Conservation (phyloP, 1,140 invertebrate genomes). For the Palaemon carinicauda region DNA sequence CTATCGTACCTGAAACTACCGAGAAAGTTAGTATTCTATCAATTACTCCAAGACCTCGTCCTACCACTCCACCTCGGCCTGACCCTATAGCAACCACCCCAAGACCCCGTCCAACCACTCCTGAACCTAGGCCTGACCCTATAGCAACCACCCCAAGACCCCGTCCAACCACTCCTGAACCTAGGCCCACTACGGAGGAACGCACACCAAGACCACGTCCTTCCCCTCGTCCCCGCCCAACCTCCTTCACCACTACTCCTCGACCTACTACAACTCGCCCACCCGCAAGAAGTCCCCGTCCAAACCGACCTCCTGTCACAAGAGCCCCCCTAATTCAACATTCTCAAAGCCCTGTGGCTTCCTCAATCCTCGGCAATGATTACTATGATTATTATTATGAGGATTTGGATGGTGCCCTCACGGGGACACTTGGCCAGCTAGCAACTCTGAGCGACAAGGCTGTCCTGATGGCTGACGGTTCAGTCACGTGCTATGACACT, state of each 20-base stretch:
- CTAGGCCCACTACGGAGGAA: too few relatives aligned
- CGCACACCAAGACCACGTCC: not conserved
- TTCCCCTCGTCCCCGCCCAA: not conserved
- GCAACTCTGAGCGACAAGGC: constrained; percentile 59
- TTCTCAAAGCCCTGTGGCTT: not conserved
- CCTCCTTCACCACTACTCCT: not conserved
- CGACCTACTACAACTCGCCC: not conserved
- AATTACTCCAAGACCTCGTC: not conserved
- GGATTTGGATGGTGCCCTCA: constrained; percentile 47
- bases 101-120: not conserved
- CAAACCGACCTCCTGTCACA: constrained; percentile 8
- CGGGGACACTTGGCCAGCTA: constrained; percentile 61
- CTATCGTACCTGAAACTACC: constrained; percentile 11
- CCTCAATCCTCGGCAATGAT: constrained; percentile 42
- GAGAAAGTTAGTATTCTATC: constrained; percentile 8
- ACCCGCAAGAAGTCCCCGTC: not conserved
- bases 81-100: too few relatives aligned
- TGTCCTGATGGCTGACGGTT: constrained; percentile 66
- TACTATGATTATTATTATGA: constrained; percentile 57
- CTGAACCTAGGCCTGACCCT: too few relatives aligned
- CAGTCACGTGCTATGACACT: constrained; percentile 82
- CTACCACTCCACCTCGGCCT: not conserved
- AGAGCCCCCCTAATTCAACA: not conserved
- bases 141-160: not conserved
- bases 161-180: not conserved